A percentile compares a stretch with the other conserved stretches of the same genome.
phyloP scores from a whole-genome alignment of 2,797 vertebrate genomes.

The Anolis apletophallus region DNA sequence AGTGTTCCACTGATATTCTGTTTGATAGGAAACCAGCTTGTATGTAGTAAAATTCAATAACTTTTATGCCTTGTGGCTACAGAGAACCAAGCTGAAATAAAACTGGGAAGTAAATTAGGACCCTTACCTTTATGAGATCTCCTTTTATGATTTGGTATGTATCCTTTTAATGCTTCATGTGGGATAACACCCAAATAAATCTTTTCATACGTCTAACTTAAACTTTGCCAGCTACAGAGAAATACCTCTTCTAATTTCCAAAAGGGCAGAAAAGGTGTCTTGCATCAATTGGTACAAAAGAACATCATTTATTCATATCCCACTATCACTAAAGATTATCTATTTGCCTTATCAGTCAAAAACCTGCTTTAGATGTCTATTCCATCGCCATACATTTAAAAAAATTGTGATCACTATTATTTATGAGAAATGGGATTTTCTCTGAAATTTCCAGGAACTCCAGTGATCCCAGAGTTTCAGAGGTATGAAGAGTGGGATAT shows the following conservation, averaged over 20 bases:
- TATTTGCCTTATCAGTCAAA: slow-evolving; percentile 64
- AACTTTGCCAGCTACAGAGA: slow-evolving; percentile 41
- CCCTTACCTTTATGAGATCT: slow-evolving; percentile 59
- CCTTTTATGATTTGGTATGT: slow-evolving; percentile 56
- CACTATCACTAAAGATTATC: slow-evolving; percentile 53
- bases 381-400: slow-evolving; percentile 46
- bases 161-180: slow-evolving; percentile 47
- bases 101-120: slow-evolving; percentile 73
- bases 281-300: slow-evolving; percentile 52
- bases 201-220: slow-evolving; percentile 50
- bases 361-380: slow-evolving; percentile 45
- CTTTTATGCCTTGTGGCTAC: slow-evolving; percentile 71
- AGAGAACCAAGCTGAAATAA: slow-evolving; percentile 73
- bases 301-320: slow-evolving; percentile 49
- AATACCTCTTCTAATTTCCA: slow-evolving; percentile 50
- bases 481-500: too few relatives aligned
- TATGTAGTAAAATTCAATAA: slow-evolving; percentile 75
- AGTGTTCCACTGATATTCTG: slow-evolving; percentile 79
- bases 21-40: slow-evolving; percentile 84
- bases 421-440: background rate
- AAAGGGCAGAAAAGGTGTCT: slow-evolving; percentile 48
- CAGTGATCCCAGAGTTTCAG: too few relatives aligned
- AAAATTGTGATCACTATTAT: slow-evolving; percentile 46
- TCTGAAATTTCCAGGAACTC: too few relatives aligned
- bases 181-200: slow-evolving; percentile 59